Evolutionary conservation across 2,113 vertebrate species (phyloP).

Genomic region (Tupaia tana): DNA sequence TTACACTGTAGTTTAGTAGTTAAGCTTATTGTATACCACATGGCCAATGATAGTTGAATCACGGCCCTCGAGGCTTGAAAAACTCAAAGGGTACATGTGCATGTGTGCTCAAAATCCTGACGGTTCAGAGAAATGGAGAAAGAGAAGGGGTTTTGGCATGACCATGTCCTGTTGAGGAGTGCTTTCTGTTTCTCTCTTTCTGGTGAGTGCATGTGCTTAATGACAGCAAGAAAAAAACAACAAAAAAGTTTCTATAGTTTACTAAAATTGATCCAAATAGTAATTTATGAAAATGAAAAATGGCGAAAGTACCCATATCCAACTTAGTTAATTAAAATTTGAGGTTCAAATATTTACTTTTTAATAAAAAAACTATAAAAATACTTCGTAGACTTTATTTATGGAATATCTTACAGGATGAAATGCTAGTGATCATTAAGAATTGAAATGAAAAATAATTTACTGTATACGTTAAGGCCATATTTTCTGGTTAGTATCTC

Average conservation of each 20-base stretch:
- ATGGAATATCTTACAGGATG: neutral
- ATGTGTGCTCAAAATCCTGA: no score
- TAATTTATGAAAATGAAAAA: neutral
- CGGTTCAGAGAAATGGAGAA: no score
- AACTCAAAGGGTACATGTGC: no score
- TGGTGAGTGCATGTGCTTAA: no score
- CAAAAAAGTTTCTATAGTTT: neutral
- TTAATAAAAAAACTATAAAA: neutral
- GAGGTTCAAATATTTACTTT: neutral
- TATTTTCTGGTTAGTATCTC: neutral
- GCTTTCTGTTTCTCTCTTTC: no score
- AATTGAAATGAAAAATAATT: neutral
- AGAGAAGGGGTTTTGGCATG: no score
- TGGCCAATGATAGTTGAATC: no score
- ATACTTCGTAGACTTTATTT: neutral
- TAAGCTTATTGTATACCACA: no score
- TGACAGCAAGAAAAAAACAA: no score
- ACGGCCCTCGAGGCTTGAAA: no score
- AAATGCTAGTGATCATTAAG: neutral
- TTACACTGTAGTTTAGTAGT: no score
- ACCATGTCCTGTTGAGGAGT: no score
- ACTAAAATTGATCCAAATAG: neutral
- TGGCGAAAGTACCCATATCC: neutral
- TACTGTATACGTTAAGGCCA: neutral
- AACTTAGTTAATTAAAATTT: neutral